Conservation (phyloP, 2,888 invertebrate species). For the Eucriotettix oculatus region DNA sequence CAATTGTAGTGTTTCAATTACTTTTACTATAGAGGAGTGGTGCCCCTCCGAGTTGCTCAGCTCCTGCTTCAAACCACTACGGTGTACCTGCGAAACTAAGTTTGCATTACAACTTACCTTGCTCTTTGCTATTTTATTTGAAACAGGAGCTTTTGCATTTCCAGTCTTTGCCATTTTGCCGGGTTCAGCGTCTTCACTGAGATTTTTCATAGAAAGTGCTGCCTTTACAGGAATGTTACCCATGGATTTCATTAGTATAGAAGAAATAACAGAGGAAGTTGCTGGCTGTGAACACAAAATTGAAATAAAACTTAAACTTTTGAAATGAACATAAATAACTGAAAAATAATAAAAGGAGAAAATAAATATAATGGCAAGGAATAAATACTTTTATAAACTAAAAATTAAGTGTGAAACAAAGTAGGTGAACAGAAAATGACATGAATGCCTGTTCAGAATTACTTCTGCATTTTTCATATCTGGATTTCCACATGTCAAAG, state of each 20-base stretch:
- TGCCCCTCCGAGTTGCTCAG: no score
- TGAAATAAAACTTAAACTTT: not conserved
- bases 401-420: no score
- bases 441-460: no score
- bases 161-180: slow-evolving; percentile 1
- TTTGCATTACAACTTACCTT: not conserved
- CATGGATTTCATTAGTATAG: not conserved
- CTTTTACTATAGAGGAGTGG: not conserved
- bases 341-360: not conserved
- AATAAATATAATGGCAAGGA: not conserved
- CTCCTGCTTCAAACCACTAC: no score
- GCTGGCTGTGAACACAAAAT: not conserved
- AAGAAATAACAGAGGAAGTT: not conserved
- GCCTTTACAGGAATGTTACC: not conserved
- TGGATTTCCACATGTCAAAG: no score
- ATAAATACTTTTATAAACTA: not conserved
- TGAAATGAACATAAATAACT: not conserved
- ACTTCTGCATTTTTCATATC: no score
- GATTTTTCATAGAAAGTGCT: not conserved
- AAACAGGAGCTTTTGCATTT: not conserved
- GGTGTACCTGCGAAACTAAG: no score
- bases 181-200: not conserved
- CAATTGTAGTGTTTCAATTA: not conserved
- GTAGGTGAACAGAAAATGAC: no score
- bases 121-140: not conserved